These are phyloP conservation scores for Whitmania pigra DNA, from an alignment of 1,140 invertebrate species.

Conservation along the genomic window DNA sequence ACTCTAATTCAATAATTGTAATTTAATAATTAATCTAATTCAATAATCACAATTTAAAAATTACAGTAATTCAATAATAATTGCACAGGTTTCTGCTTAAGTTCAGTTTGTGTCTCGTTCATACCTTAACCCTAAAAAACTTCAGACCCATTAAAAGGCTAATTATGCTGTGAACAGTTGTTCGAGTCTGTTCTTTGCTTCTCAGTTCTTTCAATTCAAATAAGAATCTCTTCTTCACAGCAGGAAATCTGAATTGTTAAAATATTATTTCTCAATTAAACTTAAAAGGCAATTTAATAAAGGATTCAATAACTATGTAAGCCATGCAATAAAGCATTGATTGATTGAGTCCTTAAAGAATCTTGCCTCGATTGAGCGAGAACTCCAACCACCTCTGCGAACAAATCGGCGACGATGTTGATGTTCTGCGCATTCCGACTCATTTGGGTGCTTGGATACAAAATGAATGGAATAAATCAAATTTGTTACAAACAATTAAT, in stretches of 20 bases:
- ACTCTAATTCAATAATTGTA: conserved; percentile 42
- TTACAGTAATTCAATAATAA: neutral
- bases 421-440: conserved; percentile 79
- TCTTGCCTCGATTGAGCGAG: conserved; percentile 66
- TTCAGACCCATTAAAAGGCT: conserved; percentile 98
- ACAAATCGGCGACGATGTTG: conserved; percentile 85
- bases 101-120: neutral
- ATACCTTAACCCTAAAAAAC: conserved; percentile 81
- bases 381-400: conserved; percentile 96
- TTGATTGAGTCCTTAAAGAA: neutral
- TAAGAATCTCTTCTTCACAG: conserved; percentile 82
- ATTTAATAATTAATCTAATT: neutral
- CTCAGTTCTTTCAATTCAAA: conserved; percentile 79
- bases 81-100: neutral
- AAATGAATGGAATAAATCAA: neutral
- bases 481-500: neutral
- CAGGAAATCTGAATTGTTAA: conserved; percentile 56
- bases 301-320: conserved; percentile 29
- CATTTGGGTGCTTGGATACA: conserved; percentile 7
- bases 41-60: neutral
- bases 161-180: conserved; percentile 87
- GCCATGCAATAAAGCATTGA: conserved; percentile 1
- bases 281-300: conserved; percentile 16
- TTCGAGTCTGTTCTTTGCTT: conserved; percentile 68
- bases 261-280: neutral